A percentile compares a stretch with the other conserved stretches of the same genome.
These are phyloP conservation scores for Oligia latruncula DNA, from an alignment of 2,888 invertebrate species.

Conservation along the genomic window DNA sequence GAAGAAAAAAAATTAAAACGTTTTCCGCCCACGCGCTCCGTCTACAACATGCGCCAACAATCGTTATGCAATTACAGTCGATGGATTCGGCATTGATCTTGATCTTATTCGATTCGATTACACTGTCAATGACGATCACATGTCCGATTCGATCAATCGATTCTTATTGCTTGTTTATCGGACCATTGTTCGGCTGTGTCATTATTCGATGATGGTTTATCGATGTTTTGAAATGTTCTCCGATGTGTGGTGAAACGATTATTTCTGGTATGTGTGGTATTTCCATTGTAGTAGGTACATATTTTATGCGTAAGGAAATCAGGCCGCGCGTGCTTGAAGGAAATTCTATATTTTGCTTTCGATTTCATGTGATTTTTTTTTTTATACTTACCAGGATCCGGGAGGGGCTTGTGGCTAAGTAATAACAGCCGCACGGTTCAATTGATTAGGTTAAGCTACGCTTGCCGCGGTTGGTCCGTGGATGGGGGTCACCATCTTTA, in stretches of 20 bases:
- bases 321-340: neutral
- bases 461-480: no score
- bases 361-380: slow-evolving; percentile 2
- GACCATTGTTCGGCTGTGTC: slow-evolving; percentile 58
- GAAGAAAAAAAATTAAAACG: neutral
- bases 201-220: slow-evolving; percentile 62
- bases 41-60: slow-evolving; percentile 59
- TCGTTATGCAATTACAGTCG: slow-evolving; percentile 70
- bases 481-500: no score
- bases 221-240: slow-evolving; percentile 57
- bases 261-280: slow-evolving; percentile 23
- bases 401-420: no score
- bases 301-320: slow-evolving; percentile 2
- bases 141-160: slow-evolving; percentile 70
- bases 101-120: slow-evolving; percentile 79
- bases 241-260: slow-evolving; percentile 45
- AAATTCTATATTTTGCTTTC: slow-evolving; percentile 2
- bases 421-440: no score
- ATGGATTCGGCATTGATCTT: slow-evolving; percentile 82
- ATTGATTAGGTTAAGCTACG: no score
- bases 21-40: slow-evolving; percentile 42
- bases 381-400: no score
- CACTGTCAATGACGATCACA: slow-evolving; percentile 72
- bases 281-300: slow-evolving; percentile 22
- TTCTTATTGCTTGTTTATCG: slow-evolving; percentile 65